phyloP scores from a whole-genome alignment of 2,797 vertebrate genomes.

The Sebastolobus altivelis region DNA sequence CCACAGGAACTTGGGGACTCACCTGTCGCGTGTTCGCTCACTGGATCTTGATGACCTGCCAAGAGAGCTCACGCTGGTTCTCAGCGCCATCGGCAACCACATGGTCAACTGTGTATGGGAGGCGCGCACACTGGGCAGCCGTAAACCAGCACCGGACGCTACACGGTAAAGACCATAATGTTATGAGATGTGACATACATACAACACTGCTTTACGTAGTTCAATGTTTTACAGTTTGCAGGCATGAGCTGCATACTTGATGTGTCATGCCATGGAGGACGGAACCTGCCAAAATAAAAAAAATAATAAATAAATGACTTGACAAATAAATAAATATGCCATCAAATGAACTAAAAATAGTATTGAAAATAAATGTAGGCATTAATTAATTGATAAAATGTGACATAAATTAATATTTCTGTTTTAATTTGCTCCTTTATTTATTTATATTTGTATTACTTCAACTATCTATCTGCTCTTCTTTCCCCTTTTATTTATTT shows the following conservation, averaged over 20 bases:
- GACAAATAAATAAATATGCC: too few species aligned
- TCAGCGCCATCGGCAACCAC: conserved; percentile 92
- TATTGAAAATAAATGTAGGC: too few species aligned
- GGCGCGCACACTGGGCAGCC: conserved; percentile 87
- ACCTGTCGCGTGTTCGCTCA: conserved; percentile 92
- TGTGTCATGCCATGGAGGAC: not conserved
- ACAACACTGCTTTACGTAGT: not conserved
- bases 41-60: conserved; percentile 94
- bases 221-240: not conserved
- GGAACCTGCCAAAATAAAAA: too few species aligned
- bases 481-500: too few species aligned
- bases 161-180: conserved; percentile 81
- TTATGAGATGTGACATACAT: not conserved
- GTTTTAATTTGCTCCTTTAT: too few species aligned
- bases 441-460: too few species aligned
- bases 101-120: conserved; percentile 94
- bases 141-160: conserved; percentile 89
- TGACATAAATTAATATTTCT: too few species aligned
- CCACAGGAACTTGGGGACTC: conserved; percentile 94
- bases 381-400: too few species aligned
- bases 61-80: conserved; percentile 91
- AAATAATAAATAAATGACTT: too few species aligned
- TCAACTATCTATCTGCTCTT: too few species aligned
- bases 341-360: too few species aligned
- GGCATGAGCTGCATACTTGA: not conserved